Conservation (phyloP, 2,888 invertebrate species). For the Rotaria socialis region DNA sequence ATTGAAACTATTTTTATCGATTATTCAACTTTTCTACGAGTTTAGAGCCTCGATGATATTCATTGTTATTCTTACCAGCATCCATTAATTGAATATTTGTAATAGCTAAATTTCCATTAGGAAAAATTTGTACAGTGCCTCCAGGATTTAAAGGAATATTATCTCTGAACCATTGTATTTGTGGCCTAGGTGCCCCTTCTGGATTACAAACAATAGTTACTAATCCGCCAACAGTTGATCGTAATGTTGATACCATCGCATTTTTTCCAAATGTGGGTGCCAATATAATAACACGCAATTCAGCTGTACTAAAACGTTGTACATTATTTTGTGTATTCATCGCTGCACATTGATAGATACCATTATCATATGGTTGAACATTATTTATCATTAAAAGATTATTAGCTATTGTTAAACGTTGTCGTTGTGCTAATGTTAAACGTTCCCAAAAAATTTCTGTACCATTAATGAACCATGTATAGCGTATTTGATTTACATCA, state of each 20-base stretch:
- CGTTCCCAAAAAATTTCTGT: constrained; percentile 39
- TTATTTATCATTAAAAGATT: constrained; percentile 39
- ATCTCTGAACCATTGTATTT: constrained; percentile 44
- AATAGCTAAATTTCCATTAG: constrained; percentile 46
- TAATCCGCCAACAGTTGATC: constrained; percentile 41
- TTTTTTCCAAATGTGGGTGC: constrained; percentile 46
- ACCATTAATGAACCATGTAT: constrained; percentile 46
- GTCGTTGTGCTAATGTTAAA: neutral
- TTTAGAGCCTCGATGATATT: no score
- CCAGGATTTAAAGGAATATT: constrained; percentile 39
- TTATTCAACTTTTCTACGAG: no score
- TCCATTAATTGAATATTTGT: constrained; percentile 36
- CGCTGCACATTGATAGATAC: constrained; percentile 47
- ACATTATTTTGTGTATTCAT: constrained; percentile 42
- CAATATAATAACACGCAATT: constrained; percentile 42
- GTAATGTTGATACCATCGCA: constrained; percentile 42
- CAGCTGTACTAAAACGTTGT: constrained; percentile 44
- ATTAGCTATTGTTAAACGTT: constrained; percentile 35
- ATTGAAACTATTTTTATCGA: no score
- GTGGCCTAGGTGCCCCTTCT: constrained; percentile 45
- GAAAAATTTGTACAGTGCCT: constrained; percentile 31
- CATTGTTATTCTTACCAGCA: neutral
- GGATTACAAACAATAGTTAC: constrained; percentile 46
- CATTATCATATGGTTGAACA: constrained; percentile 41
- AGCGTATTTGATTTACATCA: constrained; percentile 36